Base-by-base conservation (phyloP, 2,888 invertebrate species). In the Drosophila sordidapex region DNA sequence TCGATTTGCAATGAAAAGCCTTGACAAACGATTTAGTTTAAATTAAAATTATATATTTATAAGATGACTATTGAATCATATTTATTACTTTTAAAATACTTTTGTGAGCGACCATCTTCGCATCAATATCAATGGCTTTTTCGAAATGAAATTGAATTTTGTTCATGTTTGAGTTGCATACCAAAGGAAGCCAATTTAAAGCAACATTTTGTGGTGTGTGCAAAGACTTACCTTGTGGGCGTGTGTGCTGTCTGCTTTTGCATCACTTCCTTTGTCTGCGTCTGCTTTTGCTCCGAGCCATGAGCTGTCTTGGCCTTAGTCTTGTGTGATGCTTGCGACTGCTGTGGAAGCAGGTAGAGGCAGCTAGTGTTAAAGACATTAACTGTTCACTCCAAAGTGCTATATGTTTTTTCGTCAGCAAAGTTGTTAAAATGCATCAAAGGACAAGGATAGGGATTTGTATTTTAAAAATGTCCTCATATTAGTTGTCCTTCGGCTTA, bases 161-260 rank as follows among this genome's bases (percentile, higher is more conserved):
- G 4, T 40, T 25, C 18, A 3, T 11, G 7, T 31, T 51, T 51
- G 29, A n/a, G 25, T n/a, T 29, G 7, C 27, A 25, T 10, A 27
- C 18, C 10, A 18, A 54, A 54, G 25, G 36, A 27, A 36, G 25
- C 11, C 27, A 56, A 40, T 29, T 40, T 31, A 29, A 40, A 56
- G 27, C 11, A 51, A 2, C 11, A 29, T 10, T 51, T 51, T 51
- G 18, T 18, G 13, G n/a, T 15, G n/a, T 29, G n/a, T 18, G 29
- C 7, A 21, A 64, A 54, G 53, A 67, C 79, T 48, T 62, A 75
- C 79, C 13, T 49, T 40, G 58, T 63, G 65, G 31, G 48, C 43
- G 52, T 48, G 15, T 13, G 6, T 11, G 51, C 21, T 8, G 40
- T 43, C 53, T 51, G 52, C n/a, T 18, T 18, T 48, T 36, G 25